These are phyloP conservation scores for Chelonus insularis DNA, from an alignment of 1,140 invertebrate species.

Conservation along the genomic window DNA sequence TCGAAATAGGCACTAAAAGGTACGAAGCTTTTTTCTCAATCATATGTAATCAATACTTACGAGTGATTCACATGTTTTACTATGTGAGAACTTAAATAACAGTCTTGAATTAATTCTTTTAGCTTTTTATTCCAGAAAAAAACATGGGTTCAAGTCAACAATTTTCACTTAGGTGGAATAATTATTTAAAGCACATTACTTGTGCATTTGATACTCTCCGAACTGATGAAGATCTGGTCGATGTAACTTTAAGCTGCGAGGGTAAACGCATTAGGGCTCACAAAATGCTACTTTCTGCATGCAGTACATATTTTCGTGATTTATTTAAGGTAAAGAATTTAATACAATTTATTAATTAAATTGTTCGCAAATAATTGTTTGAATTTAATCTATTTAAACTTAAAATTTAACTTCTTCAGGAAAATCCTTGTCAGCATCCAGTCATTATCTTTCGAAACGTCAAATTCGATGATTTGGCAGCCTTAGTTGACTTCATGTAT, in stretches of 20 bases:
- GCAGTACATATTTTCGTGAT: constrained; percentile 81
- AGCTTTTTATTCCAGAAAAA: constrained; percentile 41
- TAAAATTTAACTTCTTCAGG: too few species aligned
- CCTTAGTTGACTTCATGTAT: constrained; percentile 85
- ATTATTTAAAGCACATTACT: constrained; percentile 74
- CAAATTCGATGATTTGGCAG: constrained; percentile 77
- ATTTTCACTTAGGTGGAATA: constrained; percentile 77
- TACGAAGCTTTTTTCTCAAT: constrained; percentile 12
- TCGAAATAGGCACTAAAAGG: constrained; percentile 1
- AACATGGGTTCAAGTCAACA: constrained; percentile 66
- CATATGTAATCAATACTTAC: constrained; percentile 13
- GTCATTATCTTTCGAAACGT: constrained; percentile 86
- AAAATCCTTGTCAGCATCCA: constrained; percentile 83
- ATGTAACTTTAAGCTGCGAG: constrained; percentile 84
- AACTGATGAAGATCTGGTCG: constrained; percentile 78
- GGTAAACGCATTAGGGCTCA: constrained; percentile 81
- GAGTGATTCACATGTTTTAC: background rate
- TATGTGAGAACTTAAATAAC: too few species aligned
- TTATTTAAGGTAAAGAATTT: constrained; percentile 67
- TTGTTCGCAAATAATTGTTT: too few species aligned
- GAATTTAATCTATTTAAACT: too few species aligned
- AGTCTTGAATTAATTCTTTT: too few species aligned
- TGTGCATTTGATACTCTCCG: constrained; percentile 77
- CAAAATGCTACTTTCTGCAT: constrained; percentile 82
- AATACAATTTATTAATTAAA: too few species aligned